Percentiles rank a stretch among this genome's conserved stretches.
Conservation (phyloP, 2,797 vertebrate genomes). For the Enteromius viviparus region DNA sequence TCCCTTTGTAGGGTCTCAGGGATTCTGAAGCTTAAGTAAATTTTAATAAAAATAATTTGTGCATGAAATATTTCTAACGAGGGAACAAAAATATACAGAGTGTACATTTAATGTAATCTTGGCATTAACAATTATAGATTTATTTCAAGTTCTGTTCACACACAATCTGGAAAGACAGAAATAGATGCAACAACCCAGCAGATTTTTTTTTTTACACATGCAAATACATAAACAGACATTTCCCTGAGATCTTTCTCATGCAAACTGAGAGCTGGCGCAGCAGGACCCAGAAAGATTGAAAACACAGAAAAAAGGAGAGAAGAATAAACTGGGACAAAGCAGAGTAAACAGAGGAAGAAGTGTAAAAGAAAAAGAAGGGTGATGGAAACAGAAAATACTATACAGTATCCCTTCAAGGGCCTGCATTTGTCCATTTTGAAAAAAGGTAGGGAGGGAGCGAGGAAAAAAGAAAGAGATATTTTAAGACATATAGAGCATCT, state of each 20-base stretch:
- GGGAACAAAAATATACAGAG: background rate
- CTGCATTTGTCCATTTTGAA: background rate
- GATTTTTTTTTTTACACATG: background rate
- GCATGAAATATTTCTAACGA: background rate
- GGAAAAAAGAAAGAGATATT: conserved; percentile 17
- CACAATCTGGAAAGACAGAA: background rate
- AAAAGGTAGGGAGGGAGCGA: background rate
- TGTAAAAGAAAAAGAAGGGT: background rate
- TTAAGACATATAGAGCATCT: conserved; percentile 22
- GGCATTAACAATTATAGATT: background rate
- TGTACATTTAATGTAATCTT: background rate
- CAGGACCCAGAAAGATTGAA: background rate
- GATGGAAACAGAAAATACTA: background rate
- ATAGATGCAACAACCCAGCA: background rate
- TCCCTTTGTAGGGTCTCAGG: background rate
- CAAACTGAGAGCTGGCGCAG: conserved; percentile 19
- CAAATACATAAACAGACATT: conserved; percentile 23
- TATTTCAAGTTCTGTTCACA: conserved; percentile 9
- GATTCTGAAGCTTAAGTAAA: background rate
- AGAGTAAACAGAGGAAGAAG: conserved; percentile 43
- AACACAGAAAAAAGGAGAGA: conserved; percentile 37
- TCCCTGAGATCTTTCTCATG: conserved; percentile 24
- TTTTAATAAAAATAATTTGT: background rate
- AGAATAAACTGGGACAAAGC: background rate
- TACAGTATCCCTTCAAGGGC: too few species aligned